phyloP scores from a whole-genome alignment of 2,113 vertebrate genomes.

The Nothocercus nigrocapillus region DNA sequence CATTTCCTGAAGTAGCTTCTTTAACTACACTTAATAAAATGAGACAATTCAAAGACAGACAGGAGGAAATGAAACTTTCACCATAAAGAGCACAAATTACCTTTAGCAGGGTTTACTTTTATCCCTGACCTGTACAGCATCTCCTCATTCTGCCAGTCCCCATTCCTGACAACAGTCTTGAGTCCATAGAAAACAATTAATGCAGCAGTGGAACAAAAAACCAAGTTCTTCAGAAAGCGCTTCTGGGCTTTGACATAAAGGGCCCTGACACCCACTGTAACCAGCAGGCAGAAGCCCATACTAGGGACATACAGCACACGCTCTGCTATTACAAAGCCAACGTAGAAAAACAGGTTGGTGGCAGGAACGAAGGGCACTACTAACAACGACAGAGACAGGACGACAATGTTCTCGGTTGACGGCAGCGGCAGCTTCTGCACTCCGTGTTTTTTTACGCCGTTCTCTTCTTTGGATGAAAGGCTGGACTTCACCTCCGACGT shows the following conservation, averaged over 20 bases:
- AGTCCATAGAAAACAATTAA: conserved; percentile 91
- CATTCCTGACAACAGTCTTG: conserved; percentile 93
- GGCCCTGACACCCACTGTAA: conserved; percentile 90
- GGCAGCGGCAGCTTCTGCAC: conserved; percentile 85
- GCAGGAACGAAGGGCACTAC: conserved; percentile 95
- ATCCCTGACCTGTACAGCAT: conserved; percentile 99
- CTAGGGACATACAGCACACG: conserved; percentile 98
- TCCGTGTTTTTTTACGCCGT: conserved; percentile 85
- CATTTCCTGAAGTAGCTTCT: neutral
- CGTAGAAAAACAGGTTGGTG: conserved; percentile 98
- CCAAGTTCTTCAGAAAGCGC: conserved; percentile 84
- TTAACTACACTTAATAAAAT: neutral
- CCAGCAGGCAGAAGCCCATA: conserved; percentile 98
- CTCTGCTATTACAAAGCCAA: conserved; percentile 98
- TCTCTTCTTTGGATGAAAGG: conserved; percentile 82
- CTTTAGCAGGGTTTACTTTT: conserved; percentile 99
- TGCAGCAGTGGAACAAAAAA: conserved; percentile 87
- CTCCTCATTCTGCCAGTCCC: conserved; percentile 97
- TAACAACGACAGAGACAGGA: conserved; percentile 92
- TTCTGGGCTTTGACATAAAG: conserved; percentile 87
- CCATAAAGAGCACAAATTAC: conserved; percentile 77
- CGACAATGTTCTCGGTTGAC: conserved; percentile 90
- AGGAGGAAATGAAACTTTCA: neutral
- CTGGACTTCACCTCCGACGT: conserved; percentile 76
- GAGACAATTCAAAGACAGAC: neutral